These are phyloP conservation scores for Paralichthys olivaceus DNA, from an alignment of 2,113 vertebrate species.

Conservation along the genomic window DNA sequence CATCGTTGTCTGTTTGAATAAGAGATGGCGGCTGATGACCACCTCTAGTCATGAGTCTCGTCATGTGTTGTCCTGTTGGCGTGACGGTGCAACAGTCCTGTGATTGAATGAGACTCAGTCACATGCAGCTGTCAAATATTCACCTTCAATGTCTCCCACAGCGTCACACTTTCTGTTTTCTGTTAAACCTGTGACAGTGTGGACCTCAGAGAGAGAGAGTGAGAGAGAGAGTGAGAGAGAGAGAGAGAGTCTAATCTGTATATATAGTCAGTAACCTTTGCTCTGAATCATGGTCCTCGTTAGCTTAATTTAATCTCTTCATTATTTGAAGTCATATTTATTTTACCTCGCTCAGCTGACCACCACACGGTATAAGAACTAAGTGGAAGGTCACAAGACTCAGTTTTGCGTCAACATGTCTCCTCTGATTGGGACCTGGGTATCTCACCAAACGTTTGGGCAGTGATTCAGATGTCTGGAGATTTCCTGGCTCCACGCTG, in stretches of 20 bases:
- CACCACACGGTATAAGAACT: not conserved
- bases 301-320: not conserved
- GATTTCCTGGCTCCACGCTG: too few species aligned
- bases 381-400: not conserved
- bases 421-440: too few species aligned
- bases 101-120: conserved; percentile 16
- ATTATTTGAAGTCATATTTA: not conserved
- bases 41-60: not conserved
- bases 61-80: not conserved
- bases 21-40: not conserved
- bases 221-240: too few species aligned
- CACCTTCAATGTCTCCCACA: conserved; percentile 1
- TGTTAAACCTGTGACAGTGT: not conserved
- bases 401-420: too few species aligned
- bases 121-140: conserved; percentile 29
- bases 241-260: too few species aligned
- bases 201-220: not conserved
- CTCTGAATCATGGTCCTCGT: too few species aligned
- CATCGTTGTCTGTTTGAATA: too few species aligned
- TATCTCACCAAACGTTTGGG: too few species aligned
- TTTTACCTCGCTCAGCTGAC: not conserved
- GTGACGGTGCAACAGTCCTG: conserved; percentile 10
- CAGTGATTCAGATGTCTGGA: too few species aligned
- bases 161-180: not conserved
- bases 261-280: too few species aligned